Conservation (phyloP, 2,113 vertebrate genomes). For the Micronisus gabar region DNA sequence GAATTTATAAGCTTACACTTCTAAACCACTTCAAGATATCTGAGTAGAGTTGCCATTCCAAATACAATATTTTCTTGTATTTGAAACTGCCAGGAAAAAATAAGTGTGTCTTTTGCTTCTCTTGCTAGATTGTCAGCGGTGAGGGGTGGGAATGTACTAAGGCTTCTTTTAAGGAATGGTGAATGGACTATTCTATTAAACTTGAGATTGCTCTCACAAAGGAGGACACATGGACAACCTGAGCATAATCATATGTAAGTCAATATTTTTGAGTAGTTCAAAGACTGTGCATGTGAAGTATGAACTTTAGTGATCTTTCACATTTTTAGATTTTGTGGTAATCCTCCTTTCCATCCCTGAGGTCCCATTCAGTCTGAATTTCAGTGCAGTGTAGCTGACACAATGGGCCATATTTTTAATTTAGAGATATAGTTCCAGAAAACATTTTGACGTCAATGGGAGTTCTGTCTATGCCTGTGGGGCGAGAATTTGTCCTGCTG, state of each 20-base stretch:
- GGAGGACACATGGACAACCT: not conserved
- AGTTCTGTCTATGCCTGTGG: not conserved
- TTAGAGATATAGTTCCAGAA: not conserved
- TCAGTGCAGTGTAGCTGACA: not conserved
- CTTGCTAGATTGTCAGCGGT: not conserved
- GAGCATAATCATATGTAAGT: not conserved
- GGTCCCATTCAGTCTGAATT: not conserved
- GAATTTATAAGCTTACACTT: not conserved
- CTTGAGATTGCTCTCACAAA: not conserved
- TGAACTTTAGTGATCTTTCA: slow-evolving; percentile 13
- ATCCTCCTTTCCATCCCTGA: not conserved
- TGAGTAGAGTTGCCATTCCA: not conserved
- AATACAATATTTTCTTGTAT: not conserved
- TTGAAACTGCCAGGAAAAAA: not conserved
- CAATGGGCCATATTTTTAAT: not conserved
- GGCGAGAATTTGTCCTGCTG: not conserved
- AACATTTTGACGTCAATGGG: not conserved
- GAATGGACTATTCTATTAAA: not conserved
- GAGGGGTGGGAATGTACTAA: not conserved
- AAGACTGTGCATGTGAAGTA: slow-evolving; percentile 27
- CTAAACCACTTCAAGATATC: not conserved
- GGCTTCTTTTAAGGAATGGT: not conserved
- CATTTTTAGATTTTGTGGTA: not conserved
- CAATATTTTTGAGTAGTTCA: slow-evolving; percentile 31
- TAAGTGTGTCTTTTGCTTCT: not conserved